These are phyloP conservation scores for Clarias fuscus DNA, from an alignment of 2,797 vertebrate genomes.

Conservation along the genomic window DNA sequence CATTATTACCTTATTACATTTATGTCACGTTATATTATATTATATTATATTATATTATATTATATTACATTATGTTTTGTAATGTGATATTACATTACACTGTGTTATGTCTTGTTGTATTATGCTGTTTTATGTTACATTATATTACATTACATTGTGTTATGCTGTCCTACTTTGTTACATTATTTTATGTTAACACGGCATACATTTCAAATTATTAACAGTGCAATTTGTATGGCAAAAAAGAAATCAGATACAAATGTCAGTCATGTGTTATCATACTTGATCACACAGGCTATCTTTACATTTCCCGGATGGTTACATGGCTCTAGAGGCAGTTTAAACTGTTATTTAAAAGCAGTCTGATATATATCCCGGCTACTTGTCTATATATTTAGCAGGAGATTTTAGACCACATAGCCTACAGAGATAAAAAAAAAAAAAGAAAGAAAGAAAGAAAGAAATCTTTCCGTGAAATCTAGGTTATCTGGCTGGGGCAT, in stretches of 20 bases:
- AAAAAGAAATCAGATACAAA: neutral
- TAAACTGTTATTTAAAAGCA: neutral
- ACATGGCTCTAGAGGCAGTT: neutral
- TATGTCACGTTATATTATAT: neutral
- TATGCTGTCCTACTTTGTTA: neutral
- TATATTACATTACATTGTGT: no score
- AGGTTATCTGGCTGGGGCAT: neutral
- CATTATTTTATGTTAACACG: neutral
- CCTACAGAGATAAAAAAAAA: neutral
- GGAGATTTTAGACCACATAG: neutral
- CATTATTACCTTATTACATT: no score
- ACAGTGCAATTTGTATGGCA: neutral
- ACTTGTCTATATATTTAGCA: constrained; percentile 9
- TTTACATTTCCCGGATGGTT: neutral
- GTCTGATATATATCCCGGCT: neutral
- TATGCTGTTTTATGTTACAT: no score
- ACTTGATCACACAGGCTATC: neutral
- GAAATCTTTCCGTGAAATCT: neutral
- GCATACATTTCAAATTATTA: neutral
- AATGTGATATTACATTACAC: neutral
- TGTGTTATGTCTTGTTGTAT: neutral
- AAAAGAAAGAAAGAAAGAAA: no score
- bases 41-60: neutral
- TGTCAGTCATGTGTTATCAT: neutral
- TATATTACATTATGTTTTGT: neutral